Conservation (phyloP, 2,113 vertebrate genomes). For the Istiophorus platypterus region DNA sequence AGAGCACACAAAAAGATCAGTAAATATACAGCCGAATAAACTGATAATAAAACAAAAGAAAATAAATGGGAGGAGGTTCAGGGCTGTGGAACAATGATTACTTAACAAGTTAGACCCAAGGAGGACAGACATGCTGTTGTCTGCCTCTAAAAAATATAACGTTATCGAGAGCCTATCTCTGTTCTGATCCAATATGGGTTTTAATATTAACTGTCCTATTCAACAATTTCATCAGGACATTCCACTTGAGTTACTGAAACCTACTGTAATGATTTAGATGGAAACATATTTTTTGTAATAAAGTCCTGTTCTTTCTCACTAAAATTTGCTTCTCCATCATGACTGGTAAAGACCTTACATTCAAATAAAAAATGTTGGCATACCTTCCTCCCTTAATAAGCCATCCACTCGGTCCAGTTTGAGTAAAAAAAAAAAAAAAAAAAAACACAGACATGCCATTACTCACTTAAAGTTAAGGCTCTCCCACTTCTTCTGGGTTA, state of each 20-base stretch:
- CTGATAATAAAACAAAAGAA: constrained; percentile 36
- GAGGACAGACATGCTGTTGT: constrained; percentile 37
- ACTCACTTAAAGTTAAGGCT: constrained; percentile 84
- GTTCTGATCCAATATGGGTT: constrained; percentile 1
- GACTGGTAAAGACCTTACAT: constrained; percentile 28
- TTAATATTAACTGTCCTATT: constrained; percentile 11
- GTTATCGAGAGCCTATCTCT: constrained; percentile 14
- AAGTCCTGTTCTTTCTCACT: constrained; percentile 34
- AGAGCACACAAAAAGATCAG: constrained; percentile 11
- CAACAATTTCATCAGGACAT: constrained; percentile 35
- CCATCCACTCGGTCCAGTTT: constrained; percentile 31
- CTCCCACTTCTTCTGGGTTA: constrained; percentile 80
- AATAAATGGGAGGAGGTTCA: constrained; percentile 14
- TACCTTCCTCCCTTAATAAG: constrained; percentile 43
- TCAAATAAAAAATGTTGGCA: constrained; percentile 62
- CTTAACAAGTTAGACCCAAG: constrained; percentile 39
- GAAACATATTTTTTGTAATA: constrained; percentile 25
- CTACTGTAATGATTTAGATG: constrained; percentile 31
- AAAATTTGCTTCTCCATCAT: constrained; percentile 29
- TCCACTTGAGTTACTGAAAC: constrained; percentile 37
- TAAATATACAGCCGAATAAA: constrained; percentile 52
- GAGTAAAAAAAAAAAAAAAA: constrained; percentile 2
- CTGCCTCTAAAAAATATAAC: not conserved
- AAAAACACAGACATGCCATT: constrained; percentile 54
- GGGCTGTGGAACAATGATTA: constrained; percentile 24